A percentile compares a stretch with the other conserved stretches of the same genome.
phyloP scores from a whole-genome alignment of 2,797 vertebrate species.

The Paguma larvata region DNA sequence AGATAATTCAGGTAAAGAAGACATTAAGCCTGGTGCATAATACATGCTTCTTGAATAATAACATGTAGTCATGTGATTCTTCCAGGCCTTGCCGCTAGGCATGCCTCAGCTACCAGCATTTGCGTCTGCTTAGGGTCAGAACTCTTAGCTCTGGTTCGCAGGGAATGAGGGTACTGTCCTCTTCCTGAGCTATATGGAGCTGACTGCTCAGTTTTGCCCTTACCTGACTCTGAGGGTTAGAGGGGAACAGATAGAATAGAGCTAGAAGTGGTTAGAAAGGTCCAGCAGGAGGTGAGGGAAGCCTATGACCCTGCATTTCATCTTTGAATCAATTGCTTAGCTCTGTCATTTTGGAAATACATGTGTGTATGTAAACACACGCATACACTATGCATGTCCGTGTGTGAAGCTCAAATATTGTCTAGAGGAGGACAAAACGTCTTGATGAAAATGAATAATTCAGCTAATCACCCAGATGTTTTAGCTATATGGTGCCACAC shows the following conservation, averaged over 20 bases:
- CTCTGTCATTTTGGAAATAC: neutral
- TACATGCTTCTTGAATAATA: neutral
- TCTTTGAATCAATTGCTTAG: neutral
- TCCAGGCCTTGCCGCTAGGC: neutral
- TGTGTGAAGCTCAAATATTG: neutral
- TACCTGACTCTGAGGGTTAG: neutral
- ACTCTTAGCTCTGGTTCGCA: neutral
- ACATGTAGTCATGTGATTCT: neutral
- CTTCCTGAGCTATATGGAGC: neutral
- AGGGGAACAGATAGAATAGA: neutral
- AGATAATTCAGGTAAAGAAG: neutral
- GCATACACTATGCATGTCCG: neutral
- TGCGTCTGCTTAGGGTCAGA: neutral
- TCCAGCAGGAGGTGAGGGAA: neutral
- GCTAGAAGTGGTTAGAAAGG: neutral
- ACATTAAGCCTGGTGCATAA: neutral
- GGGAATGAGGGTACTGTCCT: accelerated
- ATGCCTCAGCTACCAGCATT: neutral
- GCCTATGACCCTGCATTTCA: neutral
- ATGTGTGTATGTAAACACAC: neutral
- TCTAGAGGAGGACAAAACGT: conserved; percentile 60
- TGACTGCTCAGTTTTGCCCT: neutral
- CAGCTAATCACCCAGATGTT: conserved; percentile 66
- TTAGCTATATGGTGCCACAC: conserved; percentile 17
- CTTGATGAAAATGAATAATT: conserved; percentile 71